These are phyloP conservation scores for Alcis repandata DNA, from an alignment of 2,888 invertebrate genomes.

Conservation along the genomic window DNA sequence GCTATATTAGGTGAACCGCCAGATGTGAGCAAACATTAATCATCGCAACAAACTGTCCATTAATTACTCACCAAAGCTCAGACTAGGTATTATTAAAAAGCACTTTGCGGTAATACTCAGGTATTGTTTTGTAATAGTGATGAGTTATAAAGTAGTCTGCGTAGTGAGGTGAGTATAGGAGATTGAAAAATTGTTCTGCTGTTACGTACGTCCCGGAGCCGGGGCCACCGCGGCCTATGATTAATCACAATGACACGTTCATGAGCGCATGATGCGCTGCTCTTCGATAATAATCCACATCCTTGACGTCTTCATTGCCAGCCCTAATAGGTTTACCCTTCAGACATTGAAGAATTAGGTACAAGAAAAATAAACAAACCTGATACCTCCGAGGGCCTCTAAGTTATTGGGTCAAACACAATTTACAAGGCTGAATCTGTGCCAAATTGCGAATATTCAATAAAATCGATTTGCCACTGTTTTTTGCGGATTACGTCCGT, in stretches of 20 bases:
- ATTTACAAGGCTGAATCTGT: conserved; percentile 35
- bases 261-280: conserved; percentile 50
- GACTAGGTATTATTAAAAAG: conserved; percentile 50
- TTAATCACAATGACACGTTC: conserved; percentile 59
- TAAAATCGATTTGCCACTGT: conserved; percentile 41
- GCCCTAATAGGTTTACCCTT: conserved; percentile 51
- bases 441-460: conserved; percentile 45
- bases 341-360: conserved; percentile 57
- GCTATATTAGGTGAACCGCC: conserved; percentile 40
- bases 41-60: conserved; percentile 40
- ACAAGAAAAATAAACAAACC: conserved; percentile 49
- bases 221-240: conserved; percentile 43
- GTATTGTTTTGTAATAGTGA: conserved; percentile 44
- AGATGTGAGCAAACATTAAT: conserved; percentile 49
- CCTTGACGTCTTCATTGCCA: conserved; percentile 55
- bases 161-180: conserved; percentile 41
- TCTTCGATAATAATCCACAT: conserved; percentile 52
- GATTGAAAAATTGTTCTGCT: conserved; percentile 39
- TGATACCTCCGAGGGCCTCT: conserved; percentile 43
- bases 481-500: conserved; percentile 30
- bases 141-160: conserved; percentile 32
- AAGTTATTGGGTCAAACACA: conserved; percentile 51
- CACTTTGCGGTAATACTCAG: conserved; percentile 46
- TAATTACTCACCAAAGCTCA: conserved; percentile 35
- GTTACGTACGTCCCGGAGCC: conserved; percentile 40